These are phyloP conservation scores for Agraylea sexmaculata DNA, from an alignment of 1,140 invertebrate species.

Conservation along the genomic window DNA sequence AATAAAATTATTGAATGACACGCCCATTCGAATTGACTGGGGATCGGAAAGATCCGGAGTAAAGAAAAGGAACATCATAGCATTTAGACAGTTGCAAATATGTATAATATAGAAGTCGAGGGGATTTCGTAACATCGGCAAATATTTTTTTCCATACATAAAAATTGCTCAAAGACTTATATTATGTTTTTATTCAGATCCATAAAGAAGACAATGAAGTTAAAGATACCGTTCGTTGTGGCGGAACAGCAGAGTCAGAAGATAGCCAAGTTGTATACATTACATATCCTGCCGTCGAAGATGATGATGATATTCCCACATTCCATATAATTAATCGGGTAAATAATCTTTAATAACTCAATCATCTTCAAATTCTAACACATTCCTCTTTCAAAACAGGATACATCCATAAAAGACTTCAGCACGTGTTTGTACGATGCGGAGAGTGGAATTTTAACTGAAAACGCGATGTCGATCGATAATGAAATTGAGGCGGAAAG, in stretches of 20 bases:
- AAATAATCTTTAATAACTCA: constrained; percentile 1
- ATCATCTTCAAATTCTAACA: not conserved
- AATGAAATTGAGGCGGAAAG: constrained; percentile 4
- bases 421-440: constrained; percentile 6
- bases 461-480: constrained; percentile 1
- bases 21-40: no score
- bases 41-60: no score
- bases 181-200: constrained; percentile 3
- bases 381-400: not conserved
- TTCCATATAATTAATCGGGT: constrained; percentile 19
- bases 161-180: not conserved
- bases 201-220: constrained; percentile 3
- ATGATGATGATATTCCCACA: constrained; percentile 13
- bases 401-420: constrained; percentile 7
- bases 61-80: no score
- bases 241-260: constrained; percentile 4
- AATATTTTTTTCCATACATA: no score
- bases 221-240: not conserved
- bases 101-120: not conserved
- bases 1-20: no score
- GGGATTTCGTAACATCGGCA: not conserved
- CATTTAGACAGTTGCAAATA: no score
- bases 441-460: constrained; percentile 4
- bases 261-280: constrained; percentile 14
- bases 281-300: constrained; percentile 11